Evolutionary conservation across 1,140 invertebrate species (phyloP).

Genomic region (Battus philenor): DNA sequence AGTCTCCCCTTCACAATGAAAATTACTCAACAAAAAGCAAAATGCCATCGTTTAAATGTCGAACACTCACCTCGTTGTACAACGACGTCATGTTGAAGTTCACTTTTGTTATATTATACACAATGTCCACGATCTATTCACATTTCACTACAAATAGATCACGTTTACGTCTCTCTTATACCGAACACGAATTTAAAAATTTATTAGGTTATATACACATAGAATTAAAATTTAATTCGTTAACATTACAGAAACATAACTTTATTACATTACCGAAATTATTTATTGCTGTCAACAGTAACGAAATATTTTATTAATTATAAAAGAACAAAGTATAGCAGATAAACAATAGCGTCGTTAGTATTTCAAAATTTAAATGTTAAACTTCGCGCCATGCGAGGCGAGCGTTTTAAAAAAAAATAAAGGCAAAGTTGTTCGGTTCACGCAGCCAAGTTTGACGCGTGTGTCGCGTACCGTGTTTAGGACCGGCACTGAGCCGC

Average conservation of each 20-base stretch:
- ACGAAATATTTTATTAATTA: no score
- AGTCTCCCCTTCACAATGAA: constrained; percentile 1
- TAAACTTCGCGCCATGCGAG: constrained; percentile 52
- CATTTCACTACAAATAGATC: constrained; percentile 36
- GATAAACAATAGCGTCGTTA: no score
- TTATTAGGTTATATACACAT: no score
- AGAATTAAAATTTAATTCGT: no score
- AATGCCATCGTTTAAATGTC: constrained; percentile 58
- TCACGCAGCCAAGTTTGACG: constrained; percentile 47
- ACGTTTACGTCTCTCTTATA: no score
- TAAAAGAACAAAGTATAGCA: no score
- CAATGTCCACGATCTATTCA: constrained; percentile 39
- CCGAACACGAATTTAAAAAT: no score
- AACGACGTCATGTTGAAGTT: constrained; percentile 58
- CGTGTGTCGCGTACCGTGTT: constrained; percentile 66
- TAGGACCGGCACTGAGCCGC: constrained; percentile 60
- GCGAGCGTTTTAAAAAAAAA: constrained; percentile 34
- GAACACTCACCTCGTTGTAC: constrained; percentile 66
- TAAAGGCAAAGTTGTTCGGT: constrained; percentile 36
- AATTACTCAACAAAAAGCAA: constrained; percentile 58
- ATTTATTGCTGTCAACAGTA: no score
- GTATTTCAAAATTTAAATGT: constrained; percentile 30
- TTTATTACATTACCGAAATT: no score
- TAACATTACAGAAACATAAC: no score
- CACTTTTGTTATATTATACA: constrained; percentile 39